Evolutionary conservation across 2,888 invertebrate genomes (phyloP), one percentile per base, ranked within the genome.

Genomic region (Noctua janthina): DNA sequence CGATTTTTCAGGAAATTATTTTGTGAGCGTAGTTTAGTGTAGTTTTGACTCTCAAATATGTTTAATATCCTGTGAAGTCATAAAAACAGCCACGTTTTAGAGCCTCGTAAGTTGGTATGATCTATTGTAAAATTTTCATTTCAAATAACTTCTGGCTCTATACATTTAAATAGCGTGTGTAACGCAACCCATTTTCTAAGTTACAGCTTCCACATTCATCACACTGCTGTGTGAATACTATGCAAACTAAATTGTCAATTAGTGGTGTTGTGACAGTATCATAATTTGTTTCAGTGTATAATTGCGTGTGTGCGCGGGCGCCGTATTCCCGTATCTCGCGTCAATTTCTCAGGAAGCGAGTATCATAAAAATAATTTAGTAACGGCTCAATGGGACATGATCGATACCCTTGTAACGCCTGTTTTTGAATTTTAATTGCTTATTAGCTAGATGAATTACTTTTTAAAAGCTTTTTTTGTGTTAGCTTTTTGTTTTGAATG

Each of bases 191-290:
- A 74, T 74, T 74, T 69, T 59, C 56, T 73, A 35, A 51, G 46
- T n/a, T 35, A 39, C 70, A 78, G 43, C 74, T 78, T 71, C 67
- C 20, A 59, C 62, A 84, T 67, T 56, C 23, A 56, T 78, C 51
- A 68, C 54, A 72, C 0, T 29, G 1, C 74, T 39, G 56, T 59
- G 59, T 74, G 71, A 76, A 74, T 74, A 71, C 72, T 69, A 87
- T 83, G 87, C 85, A 82, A 90, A 87, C 74, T 79, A 87, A 90
- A 88, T 85, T 87, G 89, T 81, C 89, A 90, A 87, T 89, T 87
- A 88, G 74, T 74, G 62, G 70, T 83, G 71, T 73, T 74, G 46
- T 82, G 87, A 77, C 76, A 79, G 78, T 78, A 62, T 70, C 77
- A 76, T 90, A 85, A 89, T 82, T 89, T 80, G 81, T 78, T 70